Evolutionary conservation across 2,797 vertebrate genomes (phyloP), one percentile per base, ranked within the genome.

Genomic region (Gallirallus australis): DNA sequence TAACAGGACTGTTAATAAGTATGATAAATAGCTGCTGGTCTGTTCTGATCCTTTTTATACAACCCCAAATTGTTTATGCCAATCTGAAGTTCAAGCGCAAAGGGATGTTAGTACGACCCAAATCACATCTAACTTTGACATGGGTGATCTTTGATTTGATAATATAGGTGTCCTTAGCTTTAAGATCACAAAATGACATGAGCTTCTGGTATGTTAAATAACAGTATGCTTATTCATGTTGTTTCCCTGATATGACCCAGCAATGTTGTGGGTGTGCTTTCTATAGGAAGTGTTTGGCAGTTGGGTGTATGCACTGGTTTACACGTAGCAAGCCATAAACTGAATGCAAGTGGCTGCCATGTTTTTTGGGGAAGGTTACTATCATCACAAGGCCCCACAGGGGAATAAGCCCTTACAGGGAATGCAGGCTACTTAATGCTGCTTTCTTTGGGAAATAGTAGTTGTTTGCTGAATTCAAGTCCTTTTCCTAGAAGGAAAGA

Each of bases 311-410:
- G 53, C 18, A 91, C 6, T n/a, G 20, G 15, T 83, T 27, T 79
- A 15, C 35, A 15, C 12, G 5, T 59, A 42, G 47, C 9, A 56
- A 90, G 10, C 28, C 15, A 6, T 33, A 65, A 82, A 84, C 13
- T 39, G 39, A 65, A 47, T 17, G 15, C 2, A 0, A 2, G 14
- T 17, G 17, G 37, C 25, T 52, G 6, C 19, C 5, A 0, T 39
- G 39, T 56, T 90, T 71, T 18, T 27, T 33, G 30, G 15, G 25
- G 33, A 75, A 88, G 13, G 31, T 35, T 81, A 8, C 64, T 57
- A 4, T 39, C 65, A 37, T 37, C 27, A 28, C 50, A 78, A 72
- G 52, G 17, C 24, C 35, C 28, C 5, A 9, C 12, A 23, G 31
- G 27, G 27, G 42, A 39, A 8, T 54, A 64, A 70, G 19, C 66